A percentile compares a stretch with the other conserved stretches of the same genome.
Conservation (phyloP, 2,888 invertebrate species). For the Creontiades dilutus region DNA sequence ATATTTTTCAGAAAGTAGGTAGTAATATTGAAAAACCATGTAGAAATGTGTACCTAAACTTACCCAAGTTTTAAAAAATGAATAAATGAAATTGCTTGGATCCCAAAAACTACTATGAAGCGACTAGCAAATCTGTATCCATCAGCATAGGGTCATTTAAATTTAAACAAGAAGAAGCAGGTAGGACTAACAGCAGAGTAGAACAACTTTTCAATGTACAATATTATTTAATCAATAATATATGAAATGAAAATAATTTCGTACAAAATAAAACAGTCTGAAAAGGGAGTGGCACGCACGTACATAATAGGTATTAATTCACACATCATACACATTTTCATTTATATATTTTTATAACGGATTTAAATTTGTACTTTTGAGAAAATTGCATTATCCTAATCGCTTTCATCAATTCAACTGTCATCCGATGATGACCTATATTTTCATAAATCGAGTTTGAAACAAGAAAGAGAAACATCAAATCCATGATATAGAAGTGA, state of each 20-base stretch:
- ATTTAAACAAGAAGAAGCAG: no score
- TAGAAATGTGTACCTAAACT: no score
- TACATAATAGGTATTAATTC: slow-evolving; percentile 48
- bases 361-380: slow-evolving; percentile 66
- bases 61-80: no score
- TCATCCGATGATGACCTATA: slow-evolving; percentile 12
- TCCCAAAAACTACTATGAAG: no score
- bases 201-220: slow-evolving; percentile 56
- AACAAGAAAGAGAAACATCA: slow-evolving; percentile 2
- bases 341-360: slow-evolving; percentile 30
- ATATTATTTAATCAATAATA: slow-evolving; percentile 69
- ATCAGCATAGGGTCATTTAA: no score
- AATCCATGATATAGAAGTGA: slow-evolving; percentile 41
- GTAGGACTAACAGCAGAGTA: no score
- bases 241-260: slow-evolving; percentile 69
- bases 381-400: slow-evolving; percentile 55
- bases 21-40: no score
- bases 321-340: slow-evolving; percentile 47
- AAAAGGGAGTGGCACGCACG: slow-evolving; percentile 71
- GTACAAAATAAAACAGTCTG: slow-evolving; percentile 71
- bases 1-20: no score
- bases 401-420: not conserved
- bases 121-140: not conserved
- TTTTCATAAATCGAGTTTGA: not conserved
- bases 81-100: no score